Evolutionary conservation across 2,888 invertebrate species (phyloP).

Genomic region (Cyaniris semiargus): DNA sequence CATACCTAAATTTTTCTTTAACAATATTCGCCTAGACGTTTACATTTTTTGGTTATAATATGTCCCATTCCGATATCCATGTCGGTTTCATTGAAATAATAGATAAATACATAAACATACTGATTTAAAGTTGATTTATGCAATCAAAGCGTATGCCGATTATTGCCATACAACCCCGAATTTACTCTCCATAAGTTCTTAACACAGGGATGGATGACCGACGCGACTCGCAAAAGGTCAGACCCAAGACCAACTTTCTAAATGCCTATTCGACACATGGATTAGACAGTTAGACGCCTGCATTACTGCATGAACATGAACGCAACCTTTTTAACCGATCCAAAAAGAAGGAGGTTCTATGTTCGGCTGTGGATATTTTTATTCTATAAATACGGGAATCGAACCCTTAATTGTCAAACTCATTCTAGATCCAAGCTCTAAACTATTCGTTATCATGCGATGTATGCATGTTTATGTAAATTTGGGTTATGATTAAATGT

Average conservation of each 20-base stretch:
- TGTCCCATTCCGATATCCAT: neutral
- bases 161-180: neutral
- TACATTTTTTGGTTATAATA: too few relatives aligned
- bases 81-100: neutral
- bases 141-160: neutral
- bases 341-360: too few relatives aligned
- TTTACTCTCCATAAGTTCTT: neutral
- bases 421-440: too few relatives aligned
- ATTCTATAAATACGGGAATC: too few relatives aligned
- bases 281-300: too few relatives aligned
- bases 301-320: too few relatives aligned
- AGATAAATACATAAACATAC: too few relatives aligned
- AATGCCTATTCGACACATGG: neutral
- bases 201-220: neutral
- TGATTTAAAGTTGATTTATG: neutral
- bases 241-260: neutral
- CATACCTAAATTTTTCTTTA: neutral
- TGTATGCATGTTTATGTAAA: neutral
- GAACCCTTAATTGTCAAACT: too few relatives aligned
- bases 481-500: neutral
- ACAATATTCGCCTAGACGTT: neutral
- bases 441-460: neutral
- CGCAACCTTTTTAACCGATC: too few relatives aligned
- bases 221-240: neutral
- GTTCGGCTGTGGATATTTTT: too few relatives aligned